Conservation (phyloP, 2,113 vertebrate genomes). For the Dendropsophus ebraccatus region DNA sequence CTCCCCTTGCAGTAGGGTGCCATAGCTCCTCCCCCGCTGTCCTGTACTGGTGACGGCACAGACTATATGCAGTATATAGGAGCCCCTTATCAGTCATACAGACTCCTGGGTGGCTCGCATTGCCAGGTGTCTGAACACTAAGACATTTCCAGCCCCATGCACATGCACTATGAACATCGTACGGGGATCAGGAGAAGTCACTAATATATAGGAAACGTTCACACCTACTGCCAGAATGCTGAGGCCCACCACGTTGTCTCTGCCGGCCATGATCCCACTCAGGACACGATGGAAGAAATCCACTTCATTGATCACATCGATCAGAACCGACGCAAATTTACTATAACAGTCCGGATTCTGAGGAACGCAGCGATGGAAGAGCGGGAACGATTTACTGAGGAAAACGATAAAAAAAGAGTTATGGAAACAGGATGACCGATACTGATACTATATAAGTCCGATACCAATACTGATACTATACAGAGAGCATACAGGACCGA, state of each 20-base stretch:
- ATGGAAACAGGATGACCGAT: not conserved
- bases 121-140: no score
- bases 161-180: no score
- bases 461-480: not conserved
- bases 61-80: no score
- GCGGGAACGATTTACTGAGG: slow-evolving; percentile 75
- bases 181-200: no score
- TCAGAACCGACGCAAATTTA: slow-evolving; percentile 69
- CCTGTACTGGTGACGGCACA: no score
- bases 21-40: no score
- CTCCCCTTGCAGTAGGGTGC: no score
- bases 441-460: not conserved
- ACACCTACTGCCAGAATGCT: slow-evolving; percentile 78
- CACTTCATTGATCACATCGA: slow-evolving; percentile 72
- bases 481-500: no score
- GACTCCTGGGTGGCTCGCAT: no score
- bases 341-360: slow-evolving; percentile 77
- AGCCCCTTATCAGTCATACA: no score
- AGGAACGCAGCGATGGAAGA: slow-evolving; percentile 79
- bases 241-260: slow-evolving; percentile 73
- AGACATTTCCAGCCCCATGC: no score
- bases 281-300: slow-evolving; percentile 74
- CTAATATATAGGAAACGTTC: not conserved
- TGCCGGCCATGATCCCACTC: slow-evolving; percentile 76
- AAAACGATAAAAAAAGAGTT: not conserved